These are phyloP conservation scores for Podarcis raffonei DNA, from an alignment of 2,113 vertebrate genomes.

Conservation along the genomic window DNA sequence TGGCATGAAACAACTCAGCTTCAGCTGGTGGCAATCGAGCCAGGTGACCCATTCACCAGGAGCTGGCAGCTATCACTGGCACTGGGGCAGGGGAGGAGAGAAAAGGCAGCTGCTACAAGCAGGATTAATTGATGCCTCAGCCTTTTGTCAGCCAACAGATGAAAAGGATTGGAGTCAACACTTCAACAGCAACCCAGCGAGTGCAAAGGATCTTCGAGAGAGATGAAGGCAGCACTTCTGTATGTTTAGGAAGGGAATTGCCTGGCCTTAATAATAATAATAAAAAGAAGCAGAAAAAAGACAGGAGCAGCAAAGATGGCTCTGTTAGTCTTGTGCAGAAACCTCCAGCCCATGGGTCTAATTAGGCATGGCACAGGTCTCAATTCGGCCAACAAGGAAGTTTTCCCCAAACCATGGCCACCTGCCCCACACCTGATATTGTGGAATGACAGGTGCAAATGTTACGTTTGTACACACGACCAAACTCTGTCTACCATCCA, in stretches of 20 bases:
- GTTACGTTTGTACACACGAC: too few relatives aligned
- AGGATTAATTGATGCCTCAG: neutral
- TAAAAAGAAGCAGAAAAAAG: neutral
- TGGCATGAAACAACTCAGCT: neutral
- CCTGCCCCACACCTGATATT: too few relatives aligned
- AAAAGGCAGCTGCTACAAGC: neutral
- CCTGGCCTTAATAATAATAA: neutral
- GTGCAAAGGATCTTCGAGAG: neutral
- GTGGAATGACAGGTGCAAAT: too few relatives aligned
- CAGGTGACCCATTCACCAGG: neutral
- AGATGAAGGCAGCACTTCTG: neutral
- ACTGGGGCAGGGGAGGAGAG: neutral
- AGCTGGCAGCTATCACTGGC: slow-evolving; percentile 2
- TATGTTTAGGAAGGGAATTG: neutral
- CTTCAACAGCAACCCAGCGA: neutral
- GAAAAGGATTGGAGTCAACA: too few relatives aligned
- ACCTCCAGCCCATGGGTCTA: too few relatives aligned
- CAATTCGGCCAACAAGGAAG: too few relatives aligned
- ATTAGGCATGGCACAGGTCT: too few relatives aligned
- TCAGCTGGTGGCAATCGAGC: neutral
- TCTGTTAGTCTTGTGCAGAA: neutral
- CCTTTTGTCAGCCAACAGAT: neutral
- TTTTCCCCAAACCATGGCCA: too few relatives aligned
- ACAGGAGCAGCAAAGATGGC: neutral
- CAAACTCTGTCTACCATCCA: too few relatives aligned